phyloP scores from a whole-genome alignment of 2,797 vertebrate genomes.

The Poeciliopsis gracilis region DNA sequence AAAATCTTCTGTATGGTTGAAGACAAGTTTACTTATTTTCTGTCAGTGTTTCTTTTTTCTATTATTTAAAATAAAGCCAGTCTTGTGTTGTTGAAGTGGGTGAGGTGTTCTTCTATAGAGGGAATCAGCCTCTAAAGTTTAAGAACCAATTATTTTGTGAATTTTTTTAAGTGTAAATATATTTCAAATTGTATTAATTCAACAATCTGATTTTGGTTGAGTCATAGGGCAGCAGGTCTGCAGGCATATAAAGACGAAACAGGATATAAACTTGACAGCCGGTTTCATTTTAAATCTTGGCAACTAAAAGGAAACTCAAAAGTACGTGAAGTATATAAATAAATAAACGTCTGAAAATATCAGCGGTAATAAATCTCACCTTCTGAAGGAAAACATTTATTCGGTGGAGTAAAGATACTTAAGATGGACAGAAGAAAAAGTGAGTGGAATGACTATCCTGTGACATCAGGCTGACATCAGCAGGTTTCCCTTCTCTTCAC shows the following conservation, averaged over 20 bases:
- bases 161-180: background rate
- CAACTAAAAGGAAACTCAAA: background rate
- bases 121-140: background rate
- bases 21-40: background rate
- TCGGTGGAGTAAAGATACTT: background rate
- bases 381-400: background rate
- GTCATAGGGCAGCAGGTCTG: background rate
- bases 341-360: background rate
- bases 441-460: constrained; percentile 23
- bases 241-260: background rate
- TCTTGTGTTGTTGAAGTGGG: background rate
- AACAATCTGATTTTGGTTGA: background rate
- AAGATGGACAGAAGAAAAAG: background rate
- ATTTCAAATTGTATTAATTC: background rate
- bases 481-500: constrained; percentile 23
- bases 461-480: constrained; percentile 48
- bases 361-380: background rate
- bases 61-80: background rate
- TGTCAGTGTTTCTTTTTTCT: background rate
- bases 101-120: background rate
- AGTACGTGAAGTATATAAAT: background rate
- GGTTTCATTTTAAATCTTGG: background rate
- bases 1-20: background rate
- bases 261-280: background rate
- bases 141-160: background rate